phyloP scores from a whole-genome alignment of 2,888 invertebrate species.

The Eledone cirrhosa region DNA sequence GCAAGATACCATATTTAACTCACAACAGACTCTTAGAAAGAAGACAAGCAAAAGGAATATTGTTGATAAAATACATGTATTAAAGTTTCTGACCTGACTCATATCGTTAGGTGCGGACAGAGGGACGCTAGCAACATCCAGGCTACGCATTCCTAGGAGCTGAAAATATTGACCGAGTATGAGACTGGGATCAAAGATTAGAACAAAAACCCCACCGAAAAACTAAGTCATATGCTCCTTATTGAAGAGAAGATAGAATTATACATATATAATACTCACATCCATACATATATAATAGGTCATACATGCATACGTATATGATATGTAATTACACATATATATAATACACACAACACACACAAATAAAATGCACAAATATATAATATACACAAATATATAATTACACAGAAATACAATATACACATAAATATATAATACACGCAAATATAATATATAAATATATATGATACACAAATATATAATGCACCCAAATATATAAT shows the following conservation, averaged over 20 bases:
- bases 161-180: conserved; percentile 27
- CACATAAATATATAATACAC: too few species aligned
- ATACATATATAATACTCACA: too few species aligned
- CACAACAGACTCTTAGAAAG: conserved; percentile 26
- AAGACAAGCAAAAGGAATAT: conserved; percentile 25
- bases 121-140: conserved; percentile 28
- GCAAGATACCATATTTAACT: conserved; percentile 23
- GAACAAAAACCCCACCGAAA: conserved; percentile 22
- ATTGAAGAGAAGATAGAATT: background rate
- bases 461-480: too few species aligned
- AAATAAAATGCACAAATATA: too few species aligned
- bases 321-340: too few species aligned
- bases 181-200: conserved; percentile 25
- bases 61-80: conserved; percentile 12
- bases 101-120: conserved; percentile 26
- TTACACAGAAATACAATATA: too few species aligned
- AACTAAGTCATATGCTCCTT: conserved; percentile 18
- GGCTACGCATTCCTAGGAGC: conserved; percentile 28
- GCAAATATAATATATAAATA: too few species aligned
- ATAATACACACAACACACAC: too few species aligned
- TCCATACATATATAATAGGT: too few species aligned
- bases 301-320: too few species aligned
- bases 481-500: too few species aligned
- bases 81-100: conserved; percentile 28
- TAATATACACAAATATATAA: too few species aligned